Base-by-base conservation (phyloP, 2,113 vertebrate genomes). In the Zingel zingel region DNA sequence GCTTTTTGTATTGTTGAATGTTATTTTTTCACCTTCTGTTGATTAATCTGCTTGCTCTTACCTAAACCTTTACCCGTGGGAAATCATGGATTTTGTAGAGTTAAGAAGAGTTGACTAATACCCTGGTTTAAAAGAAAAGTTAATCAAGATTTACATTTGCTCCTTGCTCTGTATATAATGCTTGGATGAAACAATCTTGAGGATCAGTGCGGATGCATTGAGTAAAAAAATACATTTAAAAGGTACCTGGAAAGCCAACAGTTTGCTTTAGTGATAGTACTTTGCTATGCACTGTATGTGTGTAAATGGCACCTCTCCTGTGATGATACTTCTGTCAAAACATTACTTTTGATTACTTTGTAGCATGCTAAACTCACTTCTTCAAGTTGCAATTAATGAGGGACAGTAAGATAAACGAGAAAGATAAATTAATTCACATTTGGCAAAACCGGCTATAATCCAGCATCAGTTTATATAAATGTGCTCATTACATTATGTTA, bases 391-490 rank as follows among this genome's bases (percentile, higher is more conserved):
- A 68, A 51, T 21, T 65, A 78, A 47, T 83, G 39, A 72, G 43
- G 39, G n/a, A 1, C 3, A 2, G 5, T 25, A 10, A 25, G 21
- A 63, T 56, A 62, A 56, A 77, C 2, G 11, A 36, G 54, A 47
- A 57, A 63, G 15, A 21, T 11, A 58, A 69, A 74, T 76, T 0
- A 39, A 81, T 53, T 54, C 4, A 56, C 54, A 69, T 54, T 0
- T 58, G 18, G 15, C 15, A 57, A 61, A 63, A 72, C 6, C 10
- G 13, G 3, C n/a, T 14, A 58, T 53, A 48, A 64, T 74, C 9
- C 14, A 14, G 16, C 27, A 33, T 33, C 3, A 74, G 64, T 43
- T 61, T 77, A 81, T 74, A 45, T 50, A 81, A 74, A 84, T 84
- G 7, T 59, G 25, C 7, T 74, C 39, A 81, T 77, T 56, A 23